Evolutionary conservation across 1,140 invertebrate genomes (phyloP).

Genomic region (Armadillidium nasatum): DNA sequence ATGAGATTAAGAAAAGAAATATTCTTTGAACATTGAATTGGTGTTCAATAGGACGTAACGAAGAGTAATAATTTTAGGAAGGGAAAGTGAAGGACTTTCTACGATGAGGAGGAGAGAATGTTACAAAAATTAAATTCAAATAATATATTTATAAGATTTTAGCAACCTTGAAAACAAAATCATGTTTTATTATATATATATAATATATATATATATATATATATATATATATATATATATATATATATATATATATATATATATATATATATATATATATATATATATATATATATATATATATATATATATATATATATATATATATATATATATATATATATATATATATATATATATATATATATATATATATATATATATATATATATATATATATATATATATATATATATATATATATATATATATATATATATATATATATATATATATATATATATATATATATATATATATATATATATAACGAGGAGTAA

Average conservation of each 20-base stretch:
- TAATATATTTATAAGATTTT: no score
- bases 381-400: neutral
- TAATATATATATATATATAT: neutral
- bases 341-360: neutral
- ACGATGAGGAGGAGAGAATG: no score
- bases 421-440: neutral
- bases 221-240: slow-evolving; percentile 16
- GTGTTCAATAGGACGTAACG: no score
- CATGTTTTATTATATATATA: neutral
- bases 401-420: neutral
- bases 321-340: slow-evolving; percentile 10
- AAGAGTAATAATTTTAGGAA: no score
- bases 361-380: neutral
- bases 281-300: slow-evolving; percentile 16
- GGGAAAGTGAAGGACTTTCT: no score
- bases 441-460: slow-evolving; percentile 18
- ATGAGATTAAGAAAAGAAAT: no score
- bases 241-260: slow-evolving; percentile 17
- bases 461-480: slow-evolving; percentile 8
- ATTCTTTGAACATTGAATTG: no score
- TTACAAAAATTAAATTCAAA: no score
- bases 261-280: slow-evolving; percentile 19
- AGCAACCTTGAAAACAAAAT: no score
- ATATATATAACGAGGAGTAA: no score
- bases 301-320: slow-evolving; percentile 10